Evolutionary conservation across 2,888 invertebrate species (phyloP).

Genomic region (Pachycephus smyrnensis): DNA sequence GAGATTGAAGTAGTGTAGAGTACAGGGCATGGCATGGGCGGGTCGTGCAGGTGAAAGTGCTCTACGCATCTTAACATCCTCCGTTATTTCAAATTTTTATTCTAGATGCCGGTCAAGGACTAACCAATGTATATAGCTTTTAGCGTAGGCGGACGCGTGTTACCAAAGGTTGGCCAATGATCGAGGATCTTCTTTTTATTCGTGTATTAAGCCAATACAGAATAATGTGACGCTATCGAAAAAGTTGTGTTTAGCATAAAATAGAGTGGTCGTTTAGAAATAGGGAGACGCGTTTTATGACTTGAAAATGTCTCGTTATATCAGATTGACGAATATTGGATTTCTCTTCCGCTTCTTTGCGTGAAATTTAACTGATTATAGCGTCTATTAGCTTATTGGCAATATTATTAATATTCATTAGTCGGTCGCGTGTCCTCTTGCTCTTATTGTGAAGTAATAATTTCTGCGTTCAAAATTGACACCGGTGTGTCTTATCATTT

Average conservation of each 20-base stretch:
- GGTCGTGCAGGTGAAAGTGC: slow-evolving; percentile 48
- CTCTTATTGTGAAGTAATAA: not conserved
- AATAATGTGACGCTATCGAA: not conserved
- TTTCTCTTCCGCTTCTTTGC: not conserved
- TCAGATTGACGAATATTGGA: not conserved
- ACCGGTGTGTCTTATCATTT: too few species aligned
- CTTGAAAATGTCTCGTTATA: not conserved
- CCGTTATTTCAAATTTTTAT: slow-evolving; percentile 51
- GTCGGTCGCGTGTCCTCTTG: not conserved
- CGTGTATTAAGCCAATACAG: not conserved
- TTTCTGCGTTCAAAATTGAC: not conserved
- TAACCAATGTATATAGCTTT: slow-evolving; percentile 36
- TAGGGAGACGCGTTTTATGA: not conserved
- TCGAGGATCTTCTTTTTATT: not conserved
- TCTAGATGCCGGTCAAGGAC: slow-evolving; percentile 58
- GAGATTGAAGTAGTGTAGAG: not conserved
- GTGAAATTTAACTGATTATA: not conserved
- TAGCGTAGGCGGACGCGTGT: slow-evolving; percentile 22
- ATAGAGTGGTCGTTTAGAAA: not conserved
- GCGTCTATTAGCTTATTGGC: not conserved
- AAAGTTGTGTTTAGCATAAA: not conserved
- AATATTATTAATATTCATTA: not conserved
- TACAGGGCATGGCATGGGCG: slow-evolving; percentile 28
- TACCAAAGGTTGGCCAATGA: slow-evolving; percentile 36
- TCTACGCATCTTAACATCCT: slow-evolving; percentile 48